Evolutionary conservation across 1,140 invertebrate genomes (phyloP).

Genomic region (Drosophila punjabiensis): DNA sequence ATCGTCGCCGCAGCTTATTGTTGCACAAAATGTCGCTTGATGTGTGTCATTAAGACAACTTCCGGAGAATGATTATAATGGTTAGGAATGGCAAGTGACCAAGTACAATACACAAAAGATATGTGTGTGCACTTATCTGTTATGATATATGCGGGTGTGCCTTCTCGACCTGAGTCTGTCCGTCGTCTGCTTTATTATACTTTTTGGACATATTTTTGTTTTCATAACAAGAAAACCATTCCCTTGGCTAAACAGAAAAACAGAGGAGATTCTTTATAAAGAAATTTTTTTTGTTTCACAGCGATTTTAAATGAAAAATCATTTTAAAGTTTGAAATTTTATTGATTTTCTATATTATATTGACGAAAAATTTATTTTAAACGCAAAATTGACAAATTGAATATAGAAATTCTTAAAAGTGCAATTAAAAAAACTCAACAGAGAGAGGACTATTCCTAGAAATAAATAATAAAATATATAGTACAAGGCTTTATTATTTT

Average conservation of each 20-base stretch:
- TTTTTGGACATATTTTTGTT: constrained; percentile 30
- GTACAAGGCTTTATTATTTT: background rate
- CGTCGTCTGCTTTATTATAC: constrained; percentile 18
- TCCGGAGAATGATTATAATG: constrained; percentile 60
- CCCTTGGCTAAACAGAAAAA: constrained; percentile 53
- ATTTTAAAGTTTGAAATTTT: background rate
- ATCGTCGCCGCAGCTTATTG: constrained; percentile 56
- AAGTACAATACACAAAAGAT: constrained; percentile 17
- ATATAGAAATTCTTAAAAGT: background rate
- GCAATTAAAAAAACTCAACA: background rate
- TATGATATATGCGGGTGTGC: constrained; percentile 68
- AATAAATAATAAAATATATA: background rate
- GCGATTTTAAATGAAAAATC: background rate
- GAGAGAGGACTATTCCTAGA: background rate
- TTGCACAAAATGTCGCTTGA: constrained; percentile 54
- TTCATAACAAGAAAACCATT: constrained; percentile 25
- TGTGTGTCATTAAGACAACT: constrained; percentile 62
- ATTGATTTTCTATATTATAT: too few relatives aligned
- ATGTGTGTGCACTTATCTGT: constrained; percentile 29
- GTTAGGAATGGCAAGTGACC: constrained; percentile 9
- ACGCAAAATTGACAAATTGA: background rate
- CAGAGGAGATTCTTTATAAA: constrained; percentile 1
- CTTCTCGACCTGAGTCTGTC: constrained; percentile 10
- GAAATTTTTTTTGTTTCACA: too few relatives aligned
- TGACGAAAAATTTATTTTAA: background rate